Evolutionary conservation across 2,888 invertebrate genomes (phyloP).

Genomic region (Resseliella maxima): DNA sequence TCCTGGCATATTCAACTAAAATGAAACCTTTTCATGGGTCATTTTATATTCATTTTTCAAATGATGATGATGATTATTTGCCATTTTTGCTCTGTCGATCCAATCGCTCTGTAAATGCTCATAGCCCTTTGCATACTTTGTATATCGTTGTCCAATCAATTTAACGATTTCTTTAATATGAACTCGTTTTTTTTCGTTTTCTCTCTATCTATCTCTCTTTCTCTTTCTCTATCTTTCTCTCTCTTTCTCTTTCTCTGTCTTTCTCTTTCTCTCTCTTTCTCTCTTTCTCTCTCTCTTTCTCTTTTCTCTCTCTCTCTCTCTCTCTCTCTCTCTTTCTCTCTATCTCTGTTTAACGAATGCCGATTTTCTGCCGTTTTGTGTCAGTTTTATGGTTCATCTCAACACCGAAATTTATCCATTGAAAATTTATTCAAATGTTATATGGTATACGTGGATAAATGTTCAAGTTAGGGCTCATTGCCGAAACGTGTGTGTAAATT

Average conservation of each 20-base stretch:
- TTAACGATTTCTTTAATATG: constrained; percentile 17
- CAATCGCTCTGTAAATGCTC: background rate
- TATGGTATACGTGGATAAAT: background rate
- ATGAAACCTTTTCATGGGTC: constrained; percentile 35
- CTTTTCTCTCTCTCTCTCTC: background rate
- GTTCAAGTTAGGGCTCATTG: background rate
- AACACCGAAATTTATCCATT: background rate
- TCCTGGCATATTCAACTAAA: background rate
- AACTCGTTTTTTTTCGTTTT: background rate
- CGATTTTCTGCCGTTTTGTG: no score
- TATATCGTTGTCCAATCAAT: constrained; percentile 33
- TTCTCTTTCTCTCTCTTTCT: background rate
- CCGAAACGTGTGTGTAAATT: background rate
- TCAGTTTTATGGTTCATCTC: background rate
- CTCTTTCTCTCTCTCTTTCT: background rate
- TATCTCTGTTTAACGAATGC: background rate
- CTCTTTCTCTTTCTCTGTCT: background rate
- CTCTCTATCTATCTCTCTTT: no score
- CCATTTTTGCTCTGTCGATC: background rate
- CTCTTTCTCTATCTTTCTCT: no score
- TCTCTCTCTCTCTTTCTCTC: background rate
- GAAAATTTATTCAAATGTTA: constrained; percentile 7
- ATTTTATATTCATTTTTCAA: constrained; percentile 50
- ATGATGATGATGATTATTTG: constrained; percentile 51
- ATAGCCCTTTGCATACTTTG: background rate